Evolutionary conservation across 2,888 invertebrate genomes (phyloP), one percentile per base, ranked within the genome.

Genomic region (Allolobophora icterica): DNA sequence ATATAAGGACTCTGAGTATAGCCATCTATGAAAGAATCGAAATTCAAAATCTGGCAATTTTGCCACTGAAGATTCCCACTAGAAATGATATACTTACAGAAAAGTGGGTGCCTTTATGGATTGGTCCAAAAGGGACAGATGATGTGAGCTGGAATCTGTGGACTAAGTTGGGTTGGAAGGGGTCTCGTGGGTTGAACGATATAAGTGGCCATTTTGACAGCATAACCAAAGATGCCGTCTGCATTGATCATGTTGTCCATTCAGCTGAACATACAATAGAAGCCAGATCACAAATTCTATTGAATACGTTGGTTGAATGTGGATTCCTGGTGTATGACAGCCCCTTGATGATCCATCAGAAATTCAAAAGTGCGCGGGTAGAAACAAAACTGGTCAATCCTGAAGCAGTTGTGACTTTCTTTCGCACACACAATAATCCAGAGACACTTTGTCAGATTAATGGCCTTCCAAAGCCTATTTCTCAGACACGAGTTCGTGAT

Each of bases 111-210:
- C 87, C 15, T 24, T 35, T 87, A 6, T 87, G 87, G 87, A 13
- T 87, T 2, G 87, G 87, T 24, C 87, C 87, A 24, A 30, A 38
- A 19, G 87, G 87, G 6, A 87, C 87, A 35, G 35, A 87, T 24
- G 87, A 87, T 34, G 30, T 35, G 35, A 87, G 87, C 24, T 87
- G 87, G 87, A 24, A 87, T 19, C 30, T 87, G 87, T 87, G 87
- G 87, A 87, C 34, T 24, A 34, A 38, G 24, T 5, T 87, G 87
- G 35, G 35, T 24, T 87, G 87, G 87, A 87, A 87, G 17, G 34
- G 87, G 1, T 35, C 19, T 35, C 34, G 38, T 19, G 87, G 87
- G 8, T 21, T 35, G 87, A 87, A 87, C 35, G 38, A 30, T 24
- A 87, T 87, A 35, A 17, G 15, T 33, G 21, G 87, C 34, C 38